Percentiles rank a stretch among this genome's conserved stretches.
phyloP scores from a whole-genome alignment of 2,113 vertebrate species.

The Chrysochloris asiatica region DNA sequence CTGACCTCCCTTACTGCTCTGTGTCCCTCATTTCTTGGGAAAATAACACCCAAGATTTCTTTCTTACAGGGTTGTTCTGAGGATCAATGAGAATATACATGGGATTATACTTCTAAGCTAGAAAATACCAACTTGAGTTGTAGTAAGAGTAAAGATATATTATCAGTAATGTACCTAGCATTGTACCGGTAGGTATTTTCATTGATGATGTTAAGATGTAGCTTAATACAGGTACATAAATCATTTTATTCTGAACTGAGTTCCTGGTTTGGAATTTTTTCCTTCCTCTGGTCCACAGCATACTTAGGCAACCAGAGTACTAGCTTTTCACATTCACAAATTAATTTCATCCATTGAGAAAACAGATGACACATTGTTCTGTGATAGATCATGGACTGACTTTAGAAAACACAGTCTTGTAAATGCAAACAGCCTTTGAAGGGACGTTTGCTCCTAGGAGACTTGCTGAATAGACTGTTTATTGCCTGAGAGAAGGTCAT shows the following conservation, averaged over 20 bases:
- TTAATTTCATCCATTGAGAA: slow-evolving; percentile 18
- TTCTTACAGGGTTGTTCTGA: accelerated
- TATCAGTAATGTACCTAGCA: not conserved
- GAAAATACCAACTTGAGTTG: not conserved
- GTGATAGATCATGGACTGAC: not conserved
- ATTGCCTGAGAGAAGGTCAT: not conserved
- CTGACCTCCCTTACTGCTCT: not conserved
- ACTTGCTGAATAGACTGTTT: slow-evolving; percentile 25
- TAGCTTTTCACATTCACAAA: not conserved
- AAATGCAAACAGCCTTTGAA: not conserved
- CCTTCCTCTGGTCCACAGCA: not conserved
- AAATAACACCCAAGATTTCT: too few species aligned
- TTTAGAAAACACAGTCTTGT: not conserved
- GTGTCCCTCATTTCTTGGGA: not conserved
- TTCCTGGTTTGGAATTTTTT: slow-evolving; percentile 24
- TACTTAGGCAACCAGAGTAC: not conserved
- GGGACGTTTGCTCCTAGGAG: not conserved
- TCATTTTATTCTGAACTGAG: not conserved
- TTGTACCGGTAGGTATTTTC: not conserved
- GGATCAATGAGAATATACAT: not conserved
- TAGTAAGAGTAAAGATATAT: not conserved
- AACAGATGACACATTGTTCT: not conserved
- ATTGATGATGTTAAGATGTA: not conserved
- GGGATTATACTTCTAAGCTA: not conserved
- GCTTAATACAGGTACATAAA: not conserved